Percentiles rank a stretch among this genome's conserved stretches.
Evolutionary conservation across 1,140 invertebrate genomes (phyloP).

Genomic region (Thaumetopoea pityocampa): DNA sequence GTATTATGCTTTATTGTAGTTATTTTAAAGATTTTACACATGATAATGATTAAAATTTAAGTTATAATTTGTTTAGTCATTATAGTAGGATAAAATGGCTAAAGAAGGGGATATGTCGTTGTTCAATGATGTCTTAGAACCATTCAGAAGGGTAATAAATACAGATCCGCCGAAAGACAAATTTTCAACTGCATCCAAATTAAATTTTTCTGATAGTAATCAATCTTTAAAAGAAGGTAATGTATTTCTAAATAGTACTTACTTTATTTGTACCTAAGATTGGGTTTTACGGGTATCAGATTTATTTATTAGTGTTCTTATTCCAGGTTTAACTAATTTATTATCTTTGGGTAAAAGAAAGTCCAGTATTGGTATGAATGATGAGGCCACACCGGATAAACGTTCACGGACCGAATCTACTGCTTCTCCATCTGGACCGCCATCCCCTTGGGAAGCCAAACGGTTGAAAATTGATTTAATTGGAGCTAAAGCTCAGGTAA

Average conservation of each 20-base stretch:
- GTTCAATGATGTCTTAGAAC: constrained; percentile 65
- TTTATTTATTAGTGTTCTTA: constrained; percentile 3
- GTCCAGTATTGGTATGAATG: constrained; percentile 34
- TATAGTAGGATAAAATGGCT: constrained; percentile 42
- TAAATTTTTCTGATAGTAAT: constrained; percentile 68
- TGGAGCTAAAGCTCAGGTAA: constrained; percentile 77
- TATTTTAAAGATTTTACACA: background rate
- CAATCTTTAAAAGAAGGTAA: constrained; percentile 65
- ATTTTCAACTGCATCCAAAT: constrained; percentile 53
- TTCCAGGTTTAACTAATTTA: constrained; percentile 46
- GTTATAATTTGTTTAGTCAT: background rate
- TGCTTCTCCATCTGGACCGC: constrained; percentile 27
- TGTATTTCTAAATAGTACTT: background rate
- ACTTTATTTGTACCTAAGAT: background rate
- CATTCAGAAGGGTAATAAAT: constrained; percentile 67
- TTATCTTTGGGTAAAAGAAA: constrained; percentile 53
- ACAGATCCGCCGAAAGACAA: constrained; percentile 65
- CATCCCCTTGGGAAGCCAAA: constrained; percentile 79
- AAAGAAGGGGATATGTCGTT: constrained; percentile 69
- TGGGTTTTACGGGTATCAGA: background rate
- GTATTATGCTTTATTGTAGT: constrained; percentile 3
- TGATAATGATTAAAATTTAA: constrained; percentile 8
- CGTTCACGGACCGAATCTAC: constrained; percentile 39
- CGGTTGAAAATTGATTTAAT: constrained; percentile 79
- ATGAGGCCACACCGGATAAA: constrained; percentile 48